These are phyloP conservation scores for Arctia plantaginis DNA, from an alignment of 2,888 invertebrate species.

Conservation along the genomic window DNA sequence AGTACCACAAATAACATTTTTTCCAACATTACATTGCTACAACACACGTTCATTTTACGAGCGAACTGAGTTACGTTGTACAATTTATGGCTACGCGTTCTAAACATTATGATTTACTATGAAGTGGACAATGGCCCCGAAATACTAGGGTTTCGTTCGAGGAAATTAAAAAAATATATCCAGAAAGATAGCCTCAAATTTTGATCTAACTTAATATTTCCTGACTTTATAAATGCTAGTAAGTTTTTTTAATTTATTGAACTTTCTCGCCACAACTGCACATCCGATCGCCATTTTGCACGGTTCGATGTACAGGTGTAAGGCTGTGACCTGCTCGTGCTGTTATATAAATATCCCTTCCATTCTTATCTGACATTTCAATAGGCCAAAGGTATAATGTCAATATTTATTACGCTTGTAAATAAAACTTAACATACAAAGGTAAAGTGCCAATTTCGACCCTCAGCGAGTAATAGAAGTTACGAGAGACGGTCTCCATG, in stretches of 20 bases:
- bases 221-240: neutral
- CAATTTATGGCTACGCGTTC: conserved; percentile 25
- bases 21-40: conserved; percentile 13
- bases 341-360: neutral
- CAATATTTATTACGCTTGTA: neutral
- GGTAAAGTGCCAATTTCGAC: neutral
- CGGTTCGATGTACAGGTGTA: no score
- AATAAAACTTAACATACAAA: neutral
- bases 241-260: neutral
- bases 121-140: conserved; percentile 20
- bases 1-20: conserved; percentile 16
- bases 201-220: neutral
- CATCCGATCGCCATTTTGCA: neutral
- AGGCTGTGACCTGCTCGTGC: no score
- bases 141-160: conserved; percentile 20
- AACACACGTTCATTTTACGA: conserved; percentile 17
- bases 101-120: conserved; percentile 28
- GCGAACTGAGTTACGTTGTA: conserved; percentile 19
- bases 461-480: neutral
- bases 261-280: neutral
- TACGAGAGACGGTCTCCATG: neutral
- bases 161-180: neutral
- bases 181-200: neutral
- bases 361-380: neutral
- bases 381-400: neutral